Percentiles rank a stretch among this genome's conserved stretches.
Evolutionary conservation across 2,113 vertebrate genomes (phyloP).

Genomic region (Lamprotornis superbus): DNA sequence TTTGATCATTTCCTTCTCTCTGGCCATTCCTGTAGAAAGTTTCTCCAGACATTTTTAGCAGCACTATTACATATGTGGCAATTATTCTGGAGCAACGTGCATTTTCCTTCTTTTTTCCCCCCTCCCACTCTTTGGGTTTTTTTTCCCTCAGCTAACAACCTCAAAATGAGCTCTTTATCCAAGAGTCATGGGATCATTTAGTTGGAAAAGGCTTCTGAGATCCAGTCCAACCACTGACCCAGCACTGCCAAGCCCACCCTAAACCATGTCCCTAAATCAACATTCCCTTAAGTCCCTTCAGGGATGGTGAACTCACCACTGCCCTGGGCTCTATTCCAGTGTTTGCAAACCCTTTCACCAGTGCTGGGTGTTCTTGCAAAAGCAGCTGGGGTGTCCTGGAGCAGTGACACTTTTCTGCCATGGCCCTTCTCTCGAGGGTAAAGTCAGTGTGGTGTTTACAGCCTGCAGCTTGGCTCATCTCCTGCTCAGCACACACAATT

Average conservation of each 20-base stretch:
- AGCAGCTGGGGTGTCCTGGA: not conserved
- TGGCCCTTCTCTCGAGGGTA: not conserved
- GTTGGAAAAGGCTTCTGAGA: not conserved
- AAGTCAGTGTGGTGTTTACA: accelerated
- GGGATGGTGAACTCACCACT: not conserved
- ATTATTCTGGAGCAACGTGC: not conserved
- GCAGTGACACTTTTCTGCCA: not conserved
- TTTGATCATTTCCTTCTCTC: not conserved
- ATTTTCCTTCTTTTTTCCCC: not conserved
- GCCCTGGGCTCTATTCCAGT: not conserved
- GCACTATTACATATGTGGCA: not conserved
- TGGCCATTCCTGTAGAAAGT: not conserved
- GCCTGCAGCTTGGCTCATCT: not conserved
- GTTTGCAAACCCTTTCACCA: accelerated
- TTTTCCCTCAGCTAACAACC: not conserved
- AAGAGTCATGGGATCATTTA: not conserved
- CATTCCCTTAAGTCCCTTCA: not conserved
- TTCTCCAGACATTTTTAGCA: not conserved
- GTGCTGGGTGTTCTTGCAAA: not conserved
- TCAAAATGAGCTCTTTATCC: not conserved
- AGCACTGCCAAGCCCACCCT: not conserved
- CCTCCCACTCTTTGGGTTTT: accelerated
- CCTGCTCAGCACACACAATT: not conserved
- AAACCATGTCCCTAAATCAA: accelerated
- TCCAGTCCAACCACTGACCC: not conserved